Evolutionary conservation across 2,113 vertebrate species (phyloP).

Genomic region (Thamnophis sirtalis): DNA sequence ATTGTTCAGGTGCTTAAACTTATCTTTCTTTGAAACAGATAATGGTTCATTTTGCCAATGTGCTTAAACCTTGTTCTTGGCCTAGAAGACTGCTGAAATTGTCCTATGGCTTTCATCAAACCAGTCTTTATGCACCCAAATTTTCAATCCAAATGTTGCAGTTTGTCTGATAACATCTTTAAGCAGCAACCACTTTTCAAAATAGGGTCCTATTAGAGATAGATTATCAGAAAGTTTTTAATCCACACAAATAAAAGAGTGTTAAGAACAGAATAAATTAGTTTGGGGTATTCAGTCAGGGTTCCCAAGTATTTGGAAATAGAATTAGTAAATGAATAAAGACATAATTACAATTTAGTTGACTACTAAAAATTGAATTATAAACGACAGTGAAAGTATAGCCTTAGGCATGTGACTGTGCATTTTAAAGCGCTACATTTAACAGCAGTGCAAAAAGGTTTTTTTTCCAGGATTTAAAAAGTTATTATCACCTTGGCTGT

Average conservation of each 20-base stretch:
- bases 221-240: not conserved
- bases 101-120: not conserved
- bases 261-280: constrained; percentile 25
- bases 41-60: not conserved
- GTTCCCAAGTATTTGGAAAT: constrained; percentile 20
- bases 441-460: constrained; percentile 65
- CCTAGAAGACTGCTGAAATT: not conserved
- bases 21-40: not conserved
- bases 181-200: not conserved
- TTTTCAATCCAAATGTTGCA: not conserved
- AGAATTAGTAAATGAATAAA: constrained; percentile 56
- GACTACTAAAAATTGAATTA: constrained; percentile 61
- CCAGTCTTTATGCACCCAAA: not conserved
- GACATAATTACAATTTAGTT: constrained; percentile 63
- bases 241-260: not conserved
- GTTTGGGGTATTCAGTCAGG: constrained; percentile 14
- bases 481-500: constrained; percentile 71
- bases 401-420: constrained; percentile 69
- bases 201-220: not conserved
- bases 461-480: constrained; percentile 57
- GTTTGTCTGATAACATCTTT: not conserved
- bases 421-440: constrained; percentile 66
- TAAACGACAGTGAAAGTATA: constrained; percentile 62
- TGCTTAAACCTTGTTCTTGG: not conserved
- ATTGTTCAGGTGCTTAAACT: not conserved